Evolutionary conservation across 1,140 invertebrate species (phyloP), one percentile per base, ranked within the genome.

Genomic region (Leptestheria dahalacensis): DNA sequence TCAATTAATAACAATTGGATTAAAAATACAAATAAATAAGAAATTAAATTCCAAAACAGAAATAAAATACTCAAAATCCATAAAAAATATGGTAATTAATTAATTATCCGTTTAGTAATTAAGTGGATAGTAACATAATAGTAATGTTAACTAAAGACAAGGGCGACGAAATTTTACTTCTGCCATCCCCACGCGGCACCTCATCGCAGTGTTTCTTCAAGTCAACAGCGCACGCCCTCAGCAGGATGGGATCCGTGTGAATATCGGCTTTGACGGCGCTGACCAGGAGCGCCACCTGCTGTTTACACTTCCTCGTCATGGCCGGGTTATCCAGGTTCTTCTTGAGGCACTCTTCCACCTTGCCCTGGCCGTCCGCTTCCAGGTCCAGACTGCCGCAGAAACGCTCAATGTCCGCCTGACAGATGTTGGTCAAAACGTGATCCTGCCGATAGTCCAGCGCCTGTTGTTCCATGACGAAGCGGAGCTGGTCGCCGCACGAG

Each of bases 311-410:
- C 60, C 79, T 83, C 65, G 81, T 81, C 12, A 89, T 83, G 71
- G 79, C 78, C 67, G 81, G 82, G 66, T 78, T 78, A 59, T 80
- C 72, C 61, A 89, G 82, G 64, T 80, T 84, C 68, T 80, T 80
- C 72, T 94, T 94, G 11, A 97, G 74, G 74, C 92, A 97, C 74
- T 95, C 91, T 70, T 91, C 86, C 0, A 88, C 81, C 49, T 65
- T 66, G 12, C 77, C 77, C 11, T 68, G 65, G 70, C 58, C 28
- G 26, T 52, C 29, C 24, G 49, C 52, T 1, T 60, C 58, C 18
- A 23, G 15, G 10, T 52, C 58, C 21, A 51, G 48, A 1, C 25
- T 26, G 41, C 41, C 48, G 21, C 58, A 60, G 25, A 50, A 49
- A 25, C 41, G 10, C 23, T 18, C 48, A 51, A 60, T 60, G 48